Evolutionary conservation across 1,140 invertebrate genomes (phyloP), one percentile per base, ranked within the genome.

Genomic region (Penaeus vannamei): DNA sequence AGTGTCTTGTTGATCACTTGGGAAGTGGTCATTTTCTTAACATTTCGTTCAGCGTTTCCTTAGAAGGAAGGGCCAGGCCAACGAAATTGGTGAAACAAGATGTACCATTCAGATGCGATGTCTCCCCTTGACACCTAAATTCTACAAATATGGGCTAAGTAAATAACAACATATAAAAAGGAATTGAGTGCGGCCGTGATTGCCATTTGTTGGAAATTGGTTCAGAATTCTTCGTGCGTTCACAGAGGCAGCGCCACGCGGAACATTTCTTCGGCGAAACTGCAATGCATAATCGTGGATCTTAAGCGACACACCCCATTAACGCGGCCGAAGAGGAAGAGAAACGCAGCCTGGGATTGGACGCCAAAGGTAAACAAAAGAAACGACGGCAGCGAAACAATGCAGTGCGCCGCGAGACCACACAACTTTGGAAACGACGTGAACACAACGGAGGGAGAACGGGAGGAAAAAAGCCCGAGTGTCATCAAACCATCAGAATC

Each of bases 131-230:
- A 84, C 87, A 89, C 87, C 87, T 89, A 89, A 89, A 84, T 89
- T 79, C 87, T 89, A 84, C 87, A 89, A 89, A 89, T 89, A 89
- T 85, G 87, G 87, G 87, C 84, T 89, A 89, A 89, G 87, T 89
- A 89, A 89, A 89, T 89, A 89, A 89, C 82, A 89, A 83, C 46
- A 84, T 84, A 89, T 89, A 89, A 89, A 89, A 89, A 89, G 87
- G 87, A 89, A 89, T 89, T 89, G 87, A 89, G 72, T 84, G 87
- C 87, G 87, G 83, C 72, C 61, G 87, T 85, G 87, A 89, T 84
- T 89, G 69, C 82, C 60, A 80, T 89, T 89, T 89, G 87, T 89
- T 84, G 36, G 36, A 42, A 80, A 85, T 89, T 62, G 87, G 83
- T 64, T 89, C 87, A 89, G 32, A 89, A 84, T 79, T 42, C 36